These are phyloP conservation scores for Zele albiditarsus DNA, from an alignment of 2,888 invertebrate genomes.

Conservation along the genomic window DNA sequence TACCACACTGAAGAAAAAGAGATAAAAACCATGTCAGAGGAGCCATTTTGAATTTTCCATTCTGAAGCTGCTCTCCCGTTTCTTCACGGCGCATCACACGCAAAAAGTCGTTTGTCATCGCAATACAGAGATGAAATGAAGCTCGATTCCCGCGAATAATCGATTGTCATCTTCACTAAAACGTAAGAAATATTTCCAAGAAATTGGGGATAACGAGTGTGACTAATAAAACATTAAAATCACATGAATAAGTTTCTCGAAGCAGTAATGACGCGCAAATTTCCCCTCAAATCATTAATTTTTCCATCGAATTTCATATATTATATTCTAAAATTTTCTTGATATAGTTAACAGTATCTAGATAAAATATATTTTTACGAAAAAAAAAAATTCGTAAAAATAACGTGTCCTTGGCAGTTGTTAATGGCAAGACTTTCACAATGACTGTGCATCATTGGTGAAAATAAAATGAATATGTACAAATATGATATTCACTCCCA, in stretches of 20 bases:
- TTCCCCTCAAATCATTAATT: too few species aligned
- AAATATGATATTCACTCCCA: not conserved
- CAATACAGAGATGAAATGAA: not conserved
- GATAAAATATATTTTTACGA: too few species aligned
- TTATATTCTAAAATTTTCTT: too few species aligned
- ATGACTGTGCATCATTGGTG: too few species aligned
- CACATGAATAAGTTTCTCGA: too few species aligned
- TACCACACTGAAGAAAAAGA: slow-evolving; percentile 11
- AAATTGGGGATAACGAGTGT: slow-evolving; percentile 20
- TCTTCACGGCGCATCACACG: slow-evolving; percentile 28
- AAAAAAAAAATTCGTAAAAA: too few species aligned
- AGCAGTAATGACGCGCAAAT: too few species aligned
- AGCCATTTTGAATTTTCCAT: slow-evolving; percentile 17
- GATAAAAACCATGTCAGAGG: slow-evolving; percentile 26
- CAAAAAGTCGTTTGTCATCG: not conserved
- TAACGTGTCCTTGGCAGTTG: too few species aligned
- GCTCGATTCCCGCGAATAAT: slow-evolving; percentile 20
- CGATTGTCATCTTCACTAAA: slow-evolving; percentile 21
- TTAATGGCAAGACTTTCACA: too few species aligned
- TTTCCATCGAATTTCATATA: too few species aligned
- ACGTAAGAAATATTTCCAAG: slow-evolving; percentile 15
- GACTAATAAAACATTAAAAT: not conserved
- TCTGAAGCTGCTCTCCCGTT: not conserved
- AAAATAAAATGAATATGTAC: too few species aligned
- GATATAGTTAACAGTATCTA: too few species aligned